These are phyloP conservation scores for Onthophagus taurus DNA, from an alignment of 1,140 invertebrate genomes.

Conservation along the genomic window DNA sequence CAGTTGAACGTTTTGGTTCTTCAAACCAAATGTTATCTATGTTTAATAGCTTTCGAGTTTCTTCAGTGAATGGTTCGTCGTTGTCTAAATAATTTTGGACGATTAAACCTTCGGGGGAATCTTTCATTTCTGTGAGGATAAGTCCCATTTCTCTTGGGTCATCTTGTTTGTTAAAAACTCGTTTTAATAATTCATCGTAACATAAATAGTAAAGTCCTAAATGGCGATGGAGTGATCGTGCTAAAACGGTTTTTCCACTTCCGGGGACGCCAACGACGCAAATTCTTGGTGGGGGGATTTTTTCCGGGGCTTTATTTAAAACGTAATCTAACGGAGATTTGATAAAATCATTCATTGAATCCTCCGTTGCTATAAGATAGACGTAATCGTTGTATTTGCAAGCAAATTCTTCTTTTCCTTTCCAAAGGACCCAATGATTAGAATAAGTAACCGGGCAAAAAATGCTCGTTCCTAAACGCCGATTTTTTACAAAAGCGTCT, in stretches of 20 bases:
- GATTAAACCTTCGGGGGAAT: background rate
- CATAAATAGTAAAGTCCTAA: conserved; percentile 43
- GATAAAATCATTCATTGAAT: conserved; percentile 39
- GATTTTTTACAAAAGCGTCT: conserved; percentile 34
- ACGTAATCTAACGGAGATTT: conserved; percentile 38
- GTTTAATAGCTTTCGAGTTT: conserved; percentile 35
- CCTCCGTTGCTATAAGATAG: conserved; percentile 40
- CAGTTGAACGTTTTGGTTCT: conserved; percentile 36
- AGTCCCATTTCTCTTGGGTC: background rate
- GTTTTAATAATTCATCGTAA: conserved; percentile 36
- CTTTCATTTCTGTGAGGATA: background rate
- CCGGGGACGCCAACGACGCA: conserved; percentile 45
- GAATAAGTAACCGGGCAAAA: conserved; percentile 46
- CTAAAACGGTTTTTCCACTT: conserved; percentile 42
- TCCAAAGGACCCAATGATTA: conserved; percentile 44
- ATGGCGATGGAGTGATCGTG: conserved; percentile 41
- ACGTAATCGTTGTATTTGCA: conserved; percentile 42
- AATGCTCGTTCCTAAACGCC: conserved; percentile 40
- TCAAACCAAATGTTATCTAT: conserved; percentile 42
- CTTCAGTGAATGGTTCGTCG: conserved; percentile 33
- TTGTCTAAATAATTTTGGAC: conserved; percentile 38
- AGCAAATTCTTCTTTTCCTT: conserved; percentile 44
- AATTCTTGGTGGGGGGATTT: conserved; percentile 41
- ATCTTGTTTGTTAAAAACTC: conserved; percentile 14
- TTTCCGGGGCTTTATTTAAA: conserved; percentile 34